Evolutionary conservation across 2,888 invertebrate species (phyloP), one percentile per base, ranked within the genome.

Genomic region (Cryptocheilus praepositus): DNA sequence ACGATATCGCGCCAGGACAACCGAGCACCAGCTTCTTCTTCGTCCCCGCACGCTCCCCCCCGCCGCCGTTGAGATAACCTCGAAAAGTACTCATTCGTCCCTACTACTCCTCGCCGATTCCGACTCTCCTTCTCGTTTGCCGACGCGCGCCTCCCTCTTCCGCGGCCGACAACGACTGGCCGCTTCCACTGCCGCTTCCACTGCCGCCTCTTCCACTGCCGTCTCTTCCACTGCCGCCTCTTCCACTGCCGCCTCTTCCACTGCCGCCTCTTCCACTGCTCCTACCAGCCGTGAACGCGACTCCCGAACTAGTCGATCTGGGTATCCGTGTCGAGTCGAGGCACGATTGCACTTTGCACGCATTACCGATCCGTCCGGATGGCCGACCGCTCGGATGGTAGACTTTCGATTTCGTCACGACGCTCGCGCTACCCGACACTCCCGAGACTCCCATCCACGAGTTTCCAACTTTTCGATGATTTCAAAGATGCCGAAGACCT

Each of bases 311-410:
- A 36, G 44, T 69, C 25, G 25, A 66, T 67, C 62, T 54, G 58
- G 63, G 64, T 67, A 70, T 67, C 36, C 64, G 67, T 64, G 61
- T 64, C 67, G 67, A 49, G 55, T 57, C 63, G 52, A 56, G 45
- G 45, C 49, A 18, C 63, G 64, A 57, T 61, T 54, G 67, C 45
- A 67, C 70, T 70, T 67, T 70, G 61, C 63, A 63, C 67, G 64
- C 71, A 69, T 71, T 69, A 71, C 69, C 64, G 51, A 65, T 71
- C 59, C 57, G 69, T 68, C 68, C 58, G 63, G 64, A 19, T n/a
- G n/a, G n/a, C n/a, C n/a, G n/a, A n/a, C n/a, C n/a, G n/a, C 59
- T 57, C 46, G 25, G 25, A 25, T 25, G 25, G 5, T 25, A 25
- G 28, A 28, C 36, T 36, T 15, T 19, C 49, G 18, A 49, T 16